phyloP scores from a whole-genome alignment of 2,888 invertebrate genomes.

The Adela reaumurella region DNA sequence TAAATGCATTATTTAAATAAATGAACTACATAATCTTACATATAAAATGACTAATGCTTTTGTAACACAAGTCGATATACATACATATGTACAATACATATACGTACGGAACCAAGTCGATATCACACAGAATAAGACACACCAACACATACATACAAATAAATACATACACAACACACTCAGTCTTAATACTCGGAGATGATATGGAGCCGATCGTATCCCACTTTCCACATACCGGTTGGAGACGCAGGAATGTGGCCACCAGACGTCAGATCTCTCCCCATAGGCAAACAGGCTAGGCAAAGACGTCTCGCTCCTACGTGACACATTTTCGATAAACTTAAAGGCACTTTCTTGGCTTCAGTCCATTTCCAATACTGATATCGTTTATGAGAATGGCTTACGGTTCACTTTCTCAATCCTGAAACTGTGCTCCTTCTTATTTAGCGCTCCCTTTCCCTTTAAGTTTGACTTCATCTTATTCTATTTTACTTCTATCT shows the following conservation, averaged over 20 bases:
- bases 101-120: not conserved
- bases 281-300: not conserved
- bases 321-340: not conserved
- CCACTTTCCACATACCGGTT: not conserved
- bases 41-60: slow-evolving; percentile 3
- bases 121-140: not conserved
- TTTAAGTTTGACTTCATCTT: no score
- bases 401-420: no score
- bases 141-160: not conserved
- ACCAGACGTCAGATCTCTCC: not conserved
- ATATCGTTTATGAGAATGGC: no score
- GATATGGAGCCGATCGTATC: not conserved
- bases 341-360: not conserved
- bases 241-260: not conserved
- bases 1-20: slow-evolving; percentile 17
- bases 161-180: not conserved
- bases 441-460: no score
- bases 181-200: not conserved
- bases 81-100: slow-evolving; percentile 5
- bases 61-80: not conserved
- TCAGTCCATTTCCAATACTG: not conserved
- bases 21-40: slow-evolving; percentile 1
- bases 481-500: no score
- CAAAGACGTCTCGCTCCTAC: not conserved
- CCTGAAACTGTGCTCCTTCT: no score